These are phyloP conservation scores for Drosophila mimica DNA, from an alignment of 2,888 invertebrate species.

Conservation along the genomic window DNA sequence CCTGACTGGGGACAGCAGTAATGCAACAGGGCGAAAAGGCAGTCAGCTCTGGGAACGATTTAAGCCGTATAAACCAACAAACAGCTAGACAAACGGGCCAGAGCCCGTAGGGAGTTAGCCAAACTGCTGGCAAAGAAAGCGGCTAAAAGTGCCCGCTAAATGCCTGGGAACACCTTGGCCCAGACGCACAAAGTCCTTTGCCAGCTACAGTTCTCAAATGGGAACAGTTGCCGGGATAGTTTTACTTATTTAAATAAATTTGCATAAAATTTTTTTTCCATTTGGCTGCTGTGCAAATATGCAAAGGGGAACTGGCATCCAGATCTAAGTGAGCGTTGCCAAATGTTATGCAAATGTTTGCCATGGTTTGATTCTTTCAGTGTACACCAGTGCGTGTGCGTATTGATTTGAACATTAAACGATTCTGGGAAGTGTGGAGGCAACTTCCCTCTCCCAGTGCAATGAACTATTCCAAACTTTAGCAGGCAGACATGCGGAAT, in stretches of 20 bases:
- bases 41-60: slow-evolving; percentile 49
- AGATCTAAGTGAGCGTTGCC: slow-evolving; percentile 68
- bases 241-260: slow-evolving; percentile 60
- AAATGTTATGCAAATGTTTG: slow-evolving; percentile 74
- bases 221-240: slow-evolving; percentile 33
- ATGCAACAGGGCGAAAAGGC: slow-evolving; percentile 43
- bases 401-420: slow-evolving; percentile 57
- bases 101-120: slow-evolving; percentile 23
- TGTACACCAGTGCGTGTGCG: slow-evolving; percentile 65
- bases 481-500: slow-evolving; percentile 28
- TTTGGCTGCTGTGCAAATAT: slow-evolving; percentile 41
- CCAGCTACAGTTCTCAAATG: slow-evolving; percentile 35
- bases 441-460: slow-evolving; percentile 16
- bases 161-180: slow-evolving; percentile 66
- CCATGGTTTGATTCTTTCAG: slow-evolving; percentile 33
- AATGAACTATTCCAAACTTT: slow-evolving; percentile 38
- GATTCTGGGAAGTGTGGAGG: neutral
- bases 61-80: slow-evolving; percentile 66
- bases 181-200: slow-evolving; percentile 10
- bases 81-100: slow-evolving; percentile 39
- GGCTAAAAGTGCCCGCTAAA: slow-evolving; percentile 47
- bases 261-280: slow-evolving; percentile 45
- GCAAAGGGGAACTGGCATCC: slow-evolving; percentile 39
- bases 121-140: slow-evolving; percentile 18
- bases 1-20: slow-evolving; percentile 29